A percentile compares a stretch with the other conserved stretches of the same genome.
Conservation (phyloP, 2,797 vertebrate genomes). For the Novumbra hubbsi region DNA sequence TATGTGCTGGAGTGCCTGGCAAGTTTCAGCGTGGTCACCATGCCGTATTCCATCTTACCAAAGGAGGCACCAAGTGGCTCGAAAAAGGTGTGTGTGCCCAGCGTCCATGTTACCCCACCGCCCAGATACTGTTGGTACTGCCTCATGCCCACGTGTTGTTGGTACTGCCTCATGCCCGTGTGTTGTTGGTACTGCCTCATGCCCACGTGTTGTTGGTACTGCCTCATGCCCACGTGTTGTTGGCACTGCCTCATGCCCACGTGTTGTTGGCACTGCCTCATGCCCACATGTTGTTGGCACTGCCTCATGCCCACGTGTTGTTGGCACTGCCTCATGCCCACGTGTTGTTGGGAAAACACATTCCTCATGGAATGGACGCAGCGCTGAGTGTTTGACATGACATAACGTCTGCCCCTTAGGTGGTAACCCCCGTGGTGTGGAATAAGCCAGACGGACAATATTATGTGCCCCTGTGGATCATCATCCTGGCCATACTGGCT, state of each 20-base stretch:
- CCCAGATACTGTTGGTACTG: neutral
- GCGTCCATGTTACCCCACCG: neutral
- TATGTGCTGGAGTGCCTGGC: slow-evolving; percentile 83
- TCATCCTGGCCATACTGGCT: slow-evolving; percentile 88
- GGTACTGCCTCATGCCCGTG: neutral
- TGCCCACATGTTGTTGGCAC: neutral
- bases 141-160: neutral
- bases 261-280: neutral
- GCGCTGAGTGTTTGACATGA: slow-evolving; percentile 10
- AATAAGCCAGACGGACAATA: slow-evolving; percentile 83
- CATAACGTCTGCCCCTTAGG: slow-evolving; percentile 56
- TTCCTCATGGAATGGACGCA: neutral
- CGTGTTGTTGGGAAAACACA: neutral
- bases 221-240: neutral
- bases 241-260: neutral
- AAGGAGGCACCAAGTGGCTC: slow-evolving; percentile 69
- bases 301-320: neutral
- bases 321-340: no score
- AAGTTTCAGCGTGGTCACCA: slow-evolving; percentile 77
- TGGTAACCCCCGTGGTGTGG: slow-evolving; percentile 83
- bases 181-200: neutral
- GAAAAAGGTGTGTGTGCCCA: slow-evolving; percentile 75
- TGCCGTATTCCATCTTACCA: slow-evolving; percentile 86
- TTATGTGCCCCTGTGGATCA: slow-evolving; percentile 89
- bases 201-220: neutral